Base-by-base conservation (phyloP, 2,888 invertebrate species). In the Aelia acuminata region DNA sequence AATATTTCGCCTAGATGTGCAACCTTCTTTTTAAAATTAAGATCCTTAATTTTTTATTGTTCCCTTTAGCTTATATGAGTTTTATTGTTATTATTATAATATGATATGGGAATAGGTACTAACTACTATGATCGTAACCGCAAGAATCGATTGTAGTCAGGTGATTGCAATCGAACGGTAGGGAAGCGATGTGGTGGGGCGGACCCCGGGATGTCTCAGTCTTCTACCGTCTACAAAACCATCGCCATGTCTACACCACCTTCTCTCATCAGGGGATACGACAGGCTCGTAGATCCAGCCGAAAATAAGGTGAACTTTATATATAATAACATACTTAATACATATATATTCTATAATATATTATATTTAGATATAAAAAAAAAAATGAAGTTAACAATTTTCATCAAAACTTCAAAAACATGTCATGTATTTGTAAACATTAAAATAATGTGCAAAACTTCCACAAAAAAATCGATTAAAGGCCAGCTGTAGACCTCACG, bases 261-360 rank as follows among this genome's bases (percentile, higher is more conserved):
- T 53, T 88, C 89, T 84, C 86, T 88, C 11, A 86, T 89, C 57
- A 89, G 89, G 47, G 89, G 89, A 35, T 86, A 88, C 89, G 89
- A 89, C 86, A 88, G 88, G 49, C 85, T 89, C 85, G 87, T 86
- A 85, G 63, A 85, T 84, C 31, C 89, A 13, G 47, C 75, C 48
- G 49, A 63, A 18, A 89, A 89, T 63, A 89, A 89, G 89, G 89
- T 89, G 70, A 89, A 43, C 3, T 43, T 22, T 10, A 18, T 39
- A 39, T 75, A 35, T 39, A 75, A 20, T 39, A 22, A 22, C 26
- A 1, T 26, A 26, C 11, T 13, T 5, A 57, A 35, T n/a, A 22
- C 43, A 43, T 35, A 31, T 70, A 35, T 18, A 3, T 18, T 35
- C 3, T 18, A 18, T n/a, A 70, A 35, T 2, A 11, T 31, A 18